These are phyloP conservation scores for Lepilemur ruficaudatus DNA, from an alignment of 2,797 vertebrate species.

Conservation along the genomic window DNA sequence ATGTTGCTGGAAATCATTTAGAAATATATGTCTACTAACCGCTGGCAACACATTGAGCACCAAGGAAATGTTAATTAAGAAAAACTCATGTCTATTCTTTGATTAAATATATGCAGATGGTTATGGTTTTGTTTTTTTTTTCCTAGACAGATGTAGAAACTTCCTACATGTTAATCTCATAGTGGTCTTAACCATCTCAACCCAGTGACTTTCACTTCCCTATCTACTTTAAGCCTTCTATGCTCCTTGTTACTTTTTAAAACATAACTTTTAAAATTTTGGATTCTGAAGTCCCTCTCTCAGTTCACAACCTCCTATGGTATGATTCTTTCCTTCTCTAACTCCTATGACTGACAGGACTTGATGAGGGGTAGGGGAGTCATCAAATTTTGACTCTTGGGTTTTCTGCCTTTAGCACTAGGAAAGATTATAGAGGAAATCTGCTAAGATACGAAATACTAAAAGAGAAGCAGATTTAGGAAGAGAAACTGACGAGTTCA, in stretches of 20 bases:
- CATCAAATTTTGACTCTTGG: background rate
- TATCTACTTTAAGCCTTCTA: background rate
- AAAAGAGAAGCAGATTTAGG: background rate
- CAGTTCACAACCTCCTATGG: background rate
- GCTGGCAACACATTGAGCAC: constrained; percentile 2
- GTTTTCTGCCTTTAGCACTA: constrained; percentile 14
- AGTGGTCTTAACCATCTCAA: constrained; percentile 7
- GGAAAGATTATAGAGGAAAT: background rate
- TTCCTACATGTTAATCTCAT: background rate
- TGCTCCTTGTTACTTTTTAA: background rate
- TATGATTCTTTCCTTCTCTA: background rate
- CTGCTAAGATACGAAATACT: background rate
- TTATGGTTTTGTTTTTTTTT: background rate
- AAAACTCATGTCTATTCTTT: constrained; percentile 29
- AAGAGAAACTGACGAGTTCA: background rate
- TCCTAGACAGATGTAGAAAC: background rate
- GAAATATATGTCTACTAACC: background rate
- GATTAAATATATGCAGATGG: constrained; percentile 18
- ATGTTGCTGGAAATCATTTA: constrained; percentile 42
- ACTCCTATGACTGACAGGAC: background rate
- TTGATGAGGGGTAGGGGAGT: background rate
- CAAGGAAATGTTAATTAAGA: constrained; percentile 27
- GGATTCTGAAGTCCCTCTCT: background rate
- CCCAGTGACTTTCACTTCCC: background rate
- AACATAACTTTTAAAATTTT: background rate